Conservation (phyloP, 2,113 vertebrate species). For the Rhegmatorhina hoffmannsi region DNA sequence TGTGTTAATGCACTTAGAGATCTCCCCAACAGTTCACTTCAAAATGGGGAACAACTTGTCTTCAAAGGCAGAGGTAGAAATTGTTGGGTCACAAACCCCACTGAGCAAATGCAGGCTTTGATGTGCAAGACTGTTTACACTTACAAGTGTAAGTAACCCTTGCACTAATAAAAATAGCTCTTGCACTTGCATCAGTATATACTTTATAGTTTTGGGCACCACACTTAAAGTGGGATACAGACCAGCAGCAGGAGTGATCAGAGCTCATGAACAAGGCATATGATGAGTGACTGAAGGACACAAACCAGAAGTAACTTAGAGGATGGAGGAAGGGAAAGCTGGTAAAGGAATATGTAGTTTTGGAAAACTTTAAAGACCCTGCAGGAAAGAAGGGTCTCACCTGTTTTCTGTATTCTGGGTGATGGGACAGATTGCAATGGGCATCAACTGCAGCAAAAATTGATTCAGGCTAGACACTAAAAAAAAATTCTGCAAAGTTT, state of each 20-base stretch:
- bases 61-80: neutral
- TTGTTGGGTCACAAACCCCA: neutral
- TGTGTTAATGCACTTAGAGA: neutral
- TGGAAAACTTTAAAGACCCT: neutral
- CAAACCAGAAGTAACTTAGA: neutral
- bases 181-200: neutral
- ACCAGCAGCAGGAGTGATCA: neutral
- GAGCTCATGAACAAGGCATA: rapidly evolving
- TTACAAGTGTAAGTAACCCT: neutral
- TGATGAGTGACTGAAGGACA: neutral
- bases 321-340: neutral
- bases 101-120: neutral
- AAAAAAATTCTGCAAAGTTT: neutral
- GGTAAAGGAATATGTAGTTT: neutral
- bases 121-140: neutral
- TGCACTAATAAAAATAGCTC: neutral
- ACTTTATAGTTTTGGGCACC: neutral
- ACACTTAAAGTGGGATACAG: neutral
- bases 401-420: neutral
- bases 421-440: neutral
- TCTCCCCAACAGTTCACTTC: neutral
- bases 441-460: neutral
- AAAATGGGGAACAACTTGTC: neutral
- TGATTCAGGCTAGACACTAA: neutral
- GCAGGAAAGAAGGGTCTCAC: neutral